Evolutionary conservation across 2,888 invertebrate genomes (phyloP).

Genomic region (Pristionchus maxplancki): DNA sequence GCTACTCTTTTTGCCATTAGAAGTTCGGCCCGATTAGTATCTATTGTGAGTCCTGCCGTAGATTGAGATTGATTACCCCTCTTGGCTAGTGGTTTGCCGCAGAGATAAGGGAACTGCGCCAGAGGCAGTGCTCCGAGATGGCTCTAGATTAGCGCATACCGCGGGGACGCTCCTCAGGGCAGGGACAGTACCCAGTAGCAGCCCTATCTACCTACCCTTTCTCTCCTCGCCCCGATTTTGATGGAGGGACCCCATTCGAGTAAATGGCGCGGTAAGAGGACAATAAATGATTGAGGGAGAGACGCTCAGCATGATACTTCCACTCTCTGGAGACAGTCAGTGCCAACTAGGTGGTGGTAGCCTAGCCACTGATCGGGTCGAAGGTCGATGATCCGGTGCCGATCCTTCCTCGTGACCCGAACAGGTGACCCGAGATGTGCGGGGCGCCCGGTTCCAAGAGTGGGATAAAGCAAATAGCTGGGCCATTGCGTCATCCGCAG

Average conservation of each 20-base stretch:
- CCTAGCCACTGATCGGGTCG: too few species aligned
- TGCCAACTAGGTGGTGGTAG: conserved; percentile 33
- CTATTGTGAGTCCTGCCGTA: not conserved
- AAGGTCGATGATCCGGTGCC: not conserved
- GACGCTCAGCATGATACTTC: conserved; percentile 16
- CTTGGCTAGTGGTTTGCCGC: conserved; percentile 19
- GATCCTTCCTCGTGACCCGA: conserved; percentile 13
- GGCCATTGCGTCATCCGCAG: not conserved
- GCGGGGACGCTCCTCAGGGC: not conserved
- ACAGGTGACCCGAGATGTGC: conserved; percentile 23
- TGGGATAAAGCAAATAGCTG: not conserved
- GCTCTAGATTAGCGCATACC: not conserved
- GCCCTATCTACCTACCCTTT: not conserved
- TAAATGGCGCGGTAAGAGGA: conserved; percentile 48
- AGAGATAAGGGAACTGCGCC: not conserved
- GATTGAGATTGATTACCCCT: conserved; percentile 1
- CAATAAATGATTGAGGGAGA: conserved; percentile 34
- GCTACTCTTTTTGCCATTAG: not conserved
- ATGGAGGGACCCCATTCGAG: conserved; percentile 41
- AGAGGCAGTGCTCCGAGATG: not conserved
- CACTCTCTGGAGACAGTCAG: conserved; percentile 44
- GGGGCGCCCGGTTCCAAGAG: not conserved
- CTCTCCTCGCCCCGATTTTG: not conserved
- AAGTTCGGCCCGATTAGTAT: conserved; percentile 12
- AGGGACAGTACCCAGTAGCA: conserved; percentile 37